Base-by-base conservation (phyloP, 2,888 invertebrate species). In the Hoplodrina ambigua region DNA sequence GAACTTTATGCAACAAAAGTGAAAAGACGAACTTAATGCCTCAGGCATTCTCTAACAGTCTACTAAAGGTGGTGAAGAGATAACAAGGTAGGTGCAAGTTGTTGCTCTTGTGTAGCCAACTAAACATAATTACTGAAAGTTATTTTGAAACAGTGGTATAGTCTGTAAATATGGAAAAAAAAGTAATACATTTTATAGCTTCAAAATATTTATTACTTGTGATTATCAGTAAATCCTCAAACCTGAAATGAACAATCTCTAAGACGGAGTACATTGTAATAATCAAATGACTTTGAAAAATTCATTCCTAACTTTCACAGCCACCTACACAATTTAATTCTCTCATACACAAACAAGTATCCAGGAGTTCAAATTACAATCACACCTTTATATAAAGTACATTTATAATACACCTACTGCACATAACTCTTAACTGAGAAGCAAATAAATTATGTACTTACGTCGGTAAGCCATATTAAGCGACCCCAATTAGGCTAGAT, bases 391-490 rank as follows among this genome's bases (percentile, higher is more conserved):
- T 77, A 80, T 77, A 80, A 74, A 67, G 81, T 83, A 78, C 85
- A 87, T 87, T 87, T 87, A 89, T 89, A 86, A 84, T 83, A 86
- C 76, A 85, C 78, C 76, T 79, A 88, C 83, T 78, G 78, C 76
- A 85, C 90, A 89, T 91, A 87, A 90, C 89, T 92, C 90, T 90
- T 89, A 86, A 89, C 85, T 75, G 90, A 86, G 89, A 91, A 90
- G 89, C 92, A 93, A 92, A 95, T 95, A 95, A 95, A 95, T 95
- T 92, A 95, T 93, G 89, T 92, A 94, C 95, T 95, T 95, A 95
- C 94, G 91, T 92, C 92, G 92, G 93, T 94, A 94, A 95, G 95
- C 95, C 94, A 94, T 94, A 95, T 94, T 94, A 95, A 93, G 93
- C 94, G 94, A 94, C 95, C 95, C 95, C 95, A 96, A 96, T 95